Percentiles rank a stretch among this genome's conserved stretches.
These are phyloP conservation scores for Paguma larvata DNA, from an alignment of 2,797 vertebrate species.

Conservation along the genomic window DNA sequence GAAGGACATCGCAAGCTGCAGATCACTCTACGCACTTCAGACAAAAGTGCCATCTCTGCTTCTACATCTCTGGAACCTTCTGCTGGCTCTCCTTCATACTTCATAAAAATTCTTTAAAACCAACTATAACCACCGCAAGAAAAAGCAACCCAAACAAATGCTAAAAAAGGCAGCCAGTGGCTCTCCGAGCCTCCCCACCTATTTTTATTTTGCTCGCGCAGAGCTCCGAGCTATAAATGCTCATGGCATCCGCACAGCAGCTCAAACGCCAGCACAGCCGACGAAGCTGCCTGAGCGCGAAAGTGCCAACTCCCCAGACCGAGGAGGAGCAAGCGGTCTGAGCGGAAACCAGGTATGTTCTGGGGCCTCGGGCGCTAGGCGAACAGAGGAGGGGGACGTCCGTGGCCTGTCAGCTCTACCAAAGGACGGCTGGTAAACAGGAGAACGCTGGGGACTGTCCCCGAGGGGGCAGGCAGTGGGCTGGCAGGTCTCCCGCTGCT, in stretches of 20 bases:
- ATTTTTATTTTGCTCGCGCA: slow-evolving; percentile 41
- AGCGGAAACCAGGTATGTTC: neutral
- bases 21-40: neutral
- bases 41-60: neutral
- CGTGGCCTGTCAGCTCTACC: neutral
- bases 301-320: neutral
- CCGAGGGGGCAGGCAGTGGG: fast-evolving
- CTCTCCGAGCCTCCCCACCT: neutral
- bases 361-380: neutral
- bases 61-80: neutral
- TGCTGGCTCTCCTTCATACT: neutral
- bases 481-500: no score
- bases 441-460: neutral
- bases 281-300: neutral
- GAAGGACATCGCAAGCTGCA: neutral
- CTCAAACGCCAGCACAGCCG: neutral
- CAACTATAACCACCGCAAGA: neutral
- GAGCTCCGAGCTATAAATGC: neutral
- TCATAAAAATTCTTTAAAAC: neutral
- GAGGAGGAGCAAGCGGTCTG: fast-evolving
- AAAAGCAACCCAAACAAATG: neutral
- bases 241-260: neutral
- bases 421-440: neutral
- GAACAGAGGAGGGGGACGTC: neutral
- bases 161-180: neutral